Evolutionary conservation across 2,888 invertebrate genomes (phyloP), one percentile per base, ranked within the genome.

Genomic region (Tipula lateralis): DNA sequence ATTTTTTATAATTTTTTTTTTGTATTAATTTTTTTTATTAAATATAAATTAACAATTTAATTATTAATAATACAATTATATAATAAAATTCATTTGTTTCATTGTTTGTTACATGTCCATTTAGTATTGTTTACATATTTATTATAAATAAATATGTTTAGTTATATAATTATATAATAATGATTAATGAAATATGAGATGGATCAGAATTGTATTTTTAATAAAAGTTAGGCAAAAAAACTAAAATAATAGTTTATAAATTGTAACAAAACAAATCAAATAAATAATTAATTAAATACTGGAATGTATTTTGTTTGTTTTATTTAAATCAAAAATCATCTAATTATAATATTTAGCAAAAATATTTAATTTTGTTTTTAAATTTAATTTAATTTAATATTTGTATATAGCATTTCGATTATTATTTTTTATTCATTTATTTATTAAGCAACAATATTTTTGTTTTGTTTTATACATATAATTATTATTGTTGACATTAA

Each of bases 41-140:
- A 66, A 66, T 66, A 66, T 66, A 66, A 66, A 66, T 66, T 66
- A 66, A 66, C 66, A 66, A 66, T 66, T 50, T 24, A 66, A 66
- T 66, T 66, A 24, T 66, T 66, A 66, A 66, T 66, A 66, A 24
- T 66, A 66, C 24, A 66, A 66, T 66, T 66, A 66, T 66, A 66
- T 66, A 24, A 66, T 50, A 50, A 50, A 50, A 50, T 50, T 50
- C 44, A 50, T 50, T 50, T 24, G 66, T n/a, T n/a, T n/a, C n/a
- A n/a, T n/a, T n/a, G n/a, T 66, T 66, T 66, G 66, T 66, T 66
- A 66, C 66, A 66, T 9, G 19, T 66, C 24, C n/a, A n/a, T n/a
- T n/a, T n/a, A 7, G 39, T 44, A 44, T n/a, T 44, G 13, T 44
- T 44, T 44, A 0, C 13, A 44, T n/a, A 44, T 19, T 39, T 39